These are phyloP conservation scores for Zaprionus bogoriensis DNA, from an alignment of 2,888 invertebrate genomes.

Conservation along the genomic window DNA sequence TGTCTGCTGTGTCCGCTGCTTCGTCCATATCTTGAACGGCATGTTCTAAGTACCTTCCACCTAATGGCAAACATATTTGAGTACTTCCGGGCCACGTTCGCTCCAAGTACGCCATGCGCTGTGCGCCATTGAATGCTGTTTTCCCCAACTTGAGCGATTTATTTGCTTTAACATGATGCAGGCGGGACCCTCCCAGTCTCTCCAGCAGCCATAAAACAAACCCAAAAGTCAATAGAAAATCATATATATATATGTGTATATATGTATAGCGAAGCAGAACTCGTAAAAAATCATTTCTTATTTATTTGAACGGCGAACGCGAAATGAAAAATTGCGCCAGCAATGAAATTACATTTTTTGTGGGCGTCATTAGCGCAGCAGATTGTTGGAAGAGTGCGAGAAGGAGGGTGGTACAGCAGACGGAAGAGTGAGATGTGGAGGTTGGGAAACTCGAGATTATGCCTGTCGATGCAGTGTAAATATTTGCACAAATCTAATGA, in stretches of 20 bases:
- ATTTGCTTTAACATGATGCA: conserved; percentile 63
- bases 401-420: neutral
- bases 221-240: conserved; percentile 65
- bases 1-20: neutral
- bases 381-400: neutral
- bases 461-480: conserved; percentile 40
- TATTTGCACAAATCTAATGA: conserved; percentile 55
- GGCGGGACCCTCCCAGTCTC: conserved; percentile 14
- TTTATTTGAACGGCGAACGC: conserved; percentile 64
- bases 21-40: conserved; percentile 33
- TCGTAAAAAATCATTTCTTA: conserved; percentile 71
- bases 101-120: neutral
- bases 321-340: conserved; percentile 75
- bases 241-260: conserved; percentile 10
- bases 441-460: conserved; percentile 17
- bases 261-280: conserved; percentile 23
- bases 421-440: neutral
- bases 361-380: conserved; percentile 38
- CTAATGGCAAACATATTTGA: conserved; percentile 74
- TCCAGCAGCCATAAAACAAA: conserved; percentile 49
- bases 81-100: conserved; percentile 40
- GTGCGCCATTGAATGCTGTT: conserved; percentile 33
- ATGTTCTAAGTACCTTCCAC: conserved; percentile 34
- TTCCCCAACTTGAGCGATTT: conserved; percentile 65
- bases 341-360: conserved; percentile 67